These are phyloP conservation scores for Melierax canorus DNA, from an alignment of 2,113 vertebrate genomes.

Conservation along the genomic window DNA sequence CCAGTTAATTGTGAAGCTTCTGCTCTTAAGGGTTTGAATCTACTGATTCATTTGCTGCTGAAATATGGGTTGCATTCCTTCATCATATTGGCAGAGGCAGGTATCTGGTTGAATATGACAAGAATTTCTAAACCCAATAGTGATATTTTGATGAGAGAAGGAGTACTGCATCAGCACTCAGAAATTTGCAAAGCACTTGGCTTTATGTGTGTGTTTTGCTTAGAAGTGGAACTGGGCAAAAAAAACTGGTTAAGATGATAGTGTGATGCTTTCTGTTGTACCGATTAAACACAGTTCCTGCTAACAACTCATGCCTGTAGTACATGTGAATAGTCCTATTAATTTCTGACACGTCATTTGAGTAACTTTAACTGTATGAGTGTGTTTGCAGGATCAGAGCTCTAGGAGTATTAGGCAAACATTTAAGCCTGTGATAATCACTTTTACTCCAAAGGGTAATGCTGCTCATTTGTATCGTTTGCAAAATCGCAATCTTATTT, in stretches of 20 bases:
- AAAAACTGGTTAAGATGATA: background rate
- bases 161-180: slow-evolving; percentile 71
- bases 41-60: background rate
- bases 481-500: background rate
- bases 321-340: background rate
- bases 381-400: background rate
- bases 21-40: background rate
- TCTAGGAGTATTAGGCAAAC: background rate
- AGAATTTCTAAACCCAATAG: background rate
- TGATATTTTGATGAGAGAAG: slow-evolving; percentile 72
- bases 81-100: background rate
- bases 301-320: background rate
- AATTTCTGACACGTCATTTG: background rate
- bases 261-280: background rate
- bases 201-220: slow-evolving; percentile 53
- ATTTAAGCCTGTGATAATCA: background rate
- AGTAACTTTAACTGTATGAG: background rate
- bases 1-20: background rate
- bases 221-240: slow-evolving; percentile 55
- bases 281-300: background rate
- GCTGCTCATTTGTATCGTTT: background rate
- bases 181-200: slow-evolving; percentile 63
- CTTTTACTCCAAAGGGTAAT: background rate
- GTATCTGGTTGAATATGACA: background rate
- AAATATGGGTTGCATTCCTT: background rate